phyloP scores from a whole-genome alignment of 2,113 vertebrate genomes.

The Meles meles region DNA sequence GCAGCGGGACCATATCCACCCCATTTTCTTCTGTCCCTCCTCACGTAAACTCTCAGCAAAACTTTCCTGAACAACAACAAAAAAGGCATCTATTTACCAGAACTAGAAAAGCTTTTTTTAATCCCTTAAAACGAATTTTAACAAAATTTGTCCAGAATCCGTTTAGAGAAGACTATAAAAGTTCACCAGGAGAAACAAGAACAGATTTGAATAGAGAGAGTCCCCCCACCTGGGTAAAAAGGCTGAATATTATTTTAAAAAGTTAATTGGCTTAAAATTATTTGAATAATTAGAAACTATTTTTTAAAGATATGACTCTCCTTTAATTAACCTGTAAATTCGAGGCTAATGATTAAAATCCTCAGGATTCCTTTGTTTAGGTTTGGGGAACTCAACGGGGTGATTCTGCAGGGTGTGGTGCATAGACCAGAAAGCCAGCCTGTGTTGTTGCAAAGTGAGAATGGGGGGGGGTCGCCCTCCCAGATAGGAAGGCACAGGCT shows the following conservation, averaged over 20 bases:
- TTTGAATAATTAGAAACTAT: background rate
- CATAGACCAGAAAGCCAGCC: background rate
- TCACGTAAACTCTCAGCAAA: background rate
- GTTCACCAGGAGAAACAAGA: background rate
- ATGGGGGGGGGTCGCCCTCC: rapidly evolving
- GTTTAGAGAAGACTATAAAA: background rate
- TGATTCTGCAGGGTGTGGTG: background rate
- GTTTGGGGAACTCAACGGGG: background rate
- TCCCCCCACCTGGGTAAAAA: background rate
- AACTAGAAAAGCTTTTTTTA: background rate
- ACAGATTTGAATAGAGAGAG: background rate
- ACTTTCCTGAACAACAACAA: background rate
- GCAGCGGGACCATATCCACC: background rate
- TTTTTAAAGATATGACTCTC: background rate
- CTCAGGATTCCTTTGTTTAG: background rate
- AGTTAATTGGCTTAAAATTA: background rate
- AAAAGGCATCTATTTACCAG: background rate
- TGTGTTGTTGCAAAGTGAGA: too few species aligned
- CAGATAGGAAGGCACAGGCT: rapidly evolving
- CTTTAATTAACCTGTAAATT: background rate
- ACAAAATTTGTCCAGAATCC: background rate
- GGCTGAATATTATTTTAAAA: background rate
- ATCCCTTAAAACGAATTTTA: background rate
- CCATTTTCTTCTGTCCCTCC: background rate
- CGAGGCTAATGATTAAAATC: background rate